Conservation (phyloP, 2,888 invertebrate genomes). For the Perithous albicinctus region DNA sequence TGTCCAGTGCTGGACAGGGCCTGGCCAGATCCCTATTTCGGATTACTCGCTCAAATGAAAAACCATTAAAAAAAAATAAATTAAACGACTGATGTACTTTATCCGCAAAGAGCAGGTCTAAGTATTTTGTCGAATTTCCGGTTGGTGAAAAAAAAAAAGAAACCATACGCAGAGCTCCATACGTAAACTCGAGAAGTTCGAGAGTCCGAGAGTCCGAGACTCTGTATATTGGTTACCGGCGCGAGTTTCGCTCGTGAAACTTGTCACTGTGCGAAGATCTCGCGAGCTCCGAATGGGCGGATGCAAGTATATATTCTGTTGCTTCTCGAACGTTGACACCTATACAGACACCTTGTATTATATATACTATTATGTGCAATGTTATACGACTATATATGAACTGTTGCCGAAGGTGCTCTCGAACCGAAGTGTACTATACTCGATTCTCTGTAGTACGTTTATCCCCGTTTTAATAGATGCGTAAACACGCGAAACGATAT, state of each 20-base stretch:
- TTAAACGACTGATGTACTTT: no score
- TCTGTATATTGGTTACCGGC: neutral
- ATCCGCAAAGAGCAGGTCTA: no score
- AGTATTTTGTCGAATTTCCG: no score
- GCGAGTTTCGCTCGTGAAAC: neutral
- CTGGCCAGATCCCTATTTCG: no score
- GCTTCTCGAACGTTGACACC: neutral
- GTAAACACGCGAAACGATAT: conserved; percentile 66
- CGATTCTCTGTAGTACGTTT: conserved; percentile 51
- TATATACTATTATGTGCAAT: neutral
- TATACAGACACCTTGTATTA: neutral
- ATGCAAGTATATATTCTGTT: neutral
- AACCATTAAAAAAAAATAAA: no score
- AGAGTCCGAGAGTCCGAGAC: no score
- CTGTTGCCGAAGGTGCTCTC: conserved; percentile 42
- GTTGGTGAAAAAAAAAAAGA: no score
- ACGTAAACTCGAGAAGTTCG: no score
- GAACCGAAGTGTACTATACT: conserved; percentile 43
- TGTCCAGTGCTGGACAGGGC: no score
- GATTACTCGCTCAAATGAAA: no score
- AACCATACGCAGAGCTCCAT: no score
- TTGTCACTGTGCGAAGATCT: neutral
- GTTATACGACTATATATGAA: neutral
- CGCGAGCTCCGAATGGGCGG: neutral
- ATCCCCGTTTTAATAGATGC: conserved; percentile 62